Percentiles rank a stretch among this genome's conserved stretches.
Evolutionary conservation across 37 sponge, comb jelly and placozoan species (phyloP).

Genomic region (Tethya wilhelma): DNA sequence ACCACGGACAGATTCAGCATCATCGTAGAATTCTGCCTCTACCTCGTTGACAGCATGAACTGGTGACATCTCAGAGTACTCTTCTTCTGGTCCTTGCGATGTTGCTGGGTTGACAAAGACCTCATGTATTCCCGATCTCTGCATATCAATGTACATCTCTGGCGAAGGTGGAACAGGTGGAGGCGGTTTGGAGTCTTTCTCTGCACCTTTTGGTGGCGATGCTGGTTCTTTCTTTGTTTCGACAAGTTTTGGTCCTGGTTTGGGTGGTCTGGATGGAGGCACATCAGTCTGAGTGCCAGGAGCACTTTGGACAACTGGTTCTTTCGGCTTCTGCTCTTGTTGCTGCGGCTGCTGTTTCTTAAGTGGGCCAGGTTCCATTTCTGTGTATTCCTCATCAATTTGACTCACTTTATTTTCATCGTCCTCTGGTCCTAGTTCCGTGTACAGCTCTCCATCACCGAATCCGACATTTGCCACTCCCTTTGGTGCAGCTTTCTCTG

Average conservation of each 20-base stretch:
- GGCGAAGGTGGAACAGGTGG: not conserved
- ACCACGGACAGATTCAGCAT: not conserved
- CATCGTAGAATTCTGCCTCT: slow-evolving; percentile 40
- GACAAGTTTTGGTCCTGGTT: not conserved
- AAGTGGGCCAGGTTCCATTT: not conserved
- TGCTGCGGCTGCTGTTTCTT: not conserved
- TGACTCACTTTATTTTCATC: no score
- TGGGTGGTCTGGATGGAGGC: not conserved
- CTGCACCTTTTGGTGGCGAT: not conserved
- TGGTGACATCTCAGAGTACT: no score
- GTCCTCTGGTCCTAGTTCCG: slow-evolving; percentile 1
- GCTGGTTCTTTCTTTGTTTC: slow-evolving; percentile 13
- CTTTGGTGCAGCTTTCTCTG: not conserved
- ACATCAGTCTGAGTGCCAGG: slow-evolving; percentile 9
- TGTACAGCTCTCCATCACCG: slow-evolving; percentile 8
- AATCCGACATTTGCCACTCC: not conserved
- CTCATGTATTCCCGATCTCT: slow-evolving; percentile 5
- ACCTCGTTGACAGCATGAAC: not conserved
- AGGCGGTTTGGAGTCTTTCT: not conserved
- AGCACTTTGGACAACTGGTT: not conserved
- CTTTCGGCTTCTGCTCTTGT: not conserved
- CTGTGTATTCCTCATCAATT: not conserved
- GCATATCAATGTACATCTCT: slow-evolving; percentile 47
- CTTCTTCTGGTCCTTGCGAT: not conserved
- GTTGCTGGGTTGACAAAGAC: slow-evolving; percentile 26